These are phyloP conservation scores for Arenaria interpres DNA, from an alignment of 2,113 vertebrate species.

Conservation along the genomic window DNA sequence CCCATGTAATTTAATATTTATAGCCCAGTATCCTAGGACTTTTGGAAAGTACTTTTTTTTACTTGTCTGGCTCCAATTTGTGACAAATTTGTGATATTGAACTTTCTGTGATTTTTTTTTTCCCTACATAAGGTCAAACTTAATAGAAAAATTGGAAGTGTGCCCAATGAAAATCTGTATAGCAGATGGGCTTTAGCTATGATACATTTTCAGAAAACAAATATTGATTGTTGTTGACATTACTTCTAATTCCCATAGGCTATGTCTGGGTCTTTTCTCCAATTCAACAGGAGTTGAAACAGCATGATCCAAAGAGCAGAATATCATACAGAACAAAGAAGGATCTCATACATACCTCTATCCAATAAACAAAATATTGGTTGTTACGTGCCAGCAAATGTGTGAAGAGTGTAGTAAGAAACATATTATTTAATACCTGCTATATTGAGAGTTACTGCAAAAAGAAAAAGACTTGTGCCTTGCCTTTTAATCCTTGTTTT, in stretches of 20 bases:
- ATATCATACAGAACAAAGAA: neutral
- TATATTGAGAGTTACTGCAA: neutral
- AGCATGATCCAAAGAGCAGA: neutral
- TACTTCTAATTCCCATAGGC: neutral
- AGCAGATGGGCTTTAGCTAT: neutral
- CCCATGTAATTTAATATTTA: neutral
- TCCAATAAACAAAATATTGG: neutral
- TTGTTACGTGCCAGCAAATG: neutral
- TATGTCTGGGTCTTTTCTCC: neutral
- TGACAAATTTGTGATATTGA: neutral
- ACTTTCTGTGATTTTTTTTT: neutral
- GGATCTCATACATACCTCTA: neutral
- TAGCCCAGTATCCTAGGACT: neutral
- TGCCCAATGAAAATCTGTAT: conserved; percentile 20
- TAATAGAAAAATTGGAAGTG: conserved; percentile 27
- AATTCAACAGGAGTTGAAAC: neutral
- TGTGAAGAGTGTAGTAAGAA: neutral
- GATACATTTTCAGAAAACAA: conserved; percentile 17
- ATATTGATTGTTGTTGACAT: neutral
- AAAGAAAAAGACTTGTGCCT: neutral
- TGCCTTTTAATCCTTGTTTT: neutral
- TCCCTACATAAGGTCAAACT: conserved; percentile 10
- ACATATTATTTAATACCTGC: neutral
- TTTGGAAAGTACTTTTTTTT: neutral
- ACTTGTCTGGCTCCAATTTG: neutral